Conservation (phyloP, 2,113 vertebrate species). For the Lagopus muta region DNA sequence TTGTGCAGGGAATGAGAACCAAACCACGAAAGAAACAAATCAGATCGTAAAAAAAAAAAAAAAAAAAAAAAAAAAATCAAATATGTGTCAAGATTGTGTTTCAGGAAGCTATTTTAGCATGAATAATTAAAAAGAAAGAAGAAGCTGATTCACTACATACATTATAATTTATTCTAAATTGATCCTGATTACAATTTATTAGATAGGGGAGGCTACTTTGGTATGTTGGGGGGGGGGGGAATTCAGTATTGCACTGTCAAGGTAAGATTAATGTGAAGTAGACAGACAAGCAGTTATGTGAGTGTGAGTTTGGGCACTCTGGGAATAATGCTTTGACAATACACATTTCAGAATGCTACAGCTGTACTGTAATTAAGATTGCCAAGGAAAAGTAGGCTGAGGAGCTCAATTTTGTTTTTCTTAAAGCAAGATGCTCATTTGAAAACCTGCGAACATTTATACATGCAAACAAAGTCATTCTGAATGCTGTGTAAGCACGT, state of each 20-base stretch:
- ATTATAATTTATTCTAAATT: not conserved
- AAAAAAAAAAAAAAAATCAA: not conserved
- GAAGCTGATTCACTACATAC: not conserved
- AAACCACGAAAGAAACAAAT: not conserved
- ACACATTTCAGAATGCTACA: not conserved
- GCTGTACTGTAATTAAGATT: not conserved
- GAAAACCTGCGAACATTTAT: not conserved
- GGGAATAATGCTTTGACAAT: not conserved
- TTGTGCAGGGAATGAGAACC: not conserved
- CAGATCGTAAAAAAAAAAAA: no score
- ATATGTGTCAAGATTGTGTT: not conserved
- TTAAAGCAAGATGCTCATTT: not conserved
- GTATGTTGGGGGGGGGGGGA: rapidly evolving
- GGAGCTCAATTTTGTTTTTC: not conserved
- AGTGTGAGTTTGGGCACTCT: not conserved
- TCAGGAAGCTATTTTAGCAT: not conserved
- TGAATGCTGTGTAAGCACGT: not conserved
- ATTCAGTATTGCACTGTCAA: not conserved
- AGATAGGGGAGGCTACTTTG: not conserved
- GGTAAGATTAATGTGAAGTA: not conserved
- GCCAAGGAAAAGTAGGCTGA: not conserved
- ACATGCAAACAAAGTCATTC: not conserved
- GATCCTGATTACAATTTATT: not conserved
- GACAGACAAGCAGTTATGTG: not conserved
- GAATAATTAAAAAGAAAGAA: not conserved